phyloP scores from a whole-genome alignment of 2,113 vertebrate species.

The Capreolus pygargus region DNA sequence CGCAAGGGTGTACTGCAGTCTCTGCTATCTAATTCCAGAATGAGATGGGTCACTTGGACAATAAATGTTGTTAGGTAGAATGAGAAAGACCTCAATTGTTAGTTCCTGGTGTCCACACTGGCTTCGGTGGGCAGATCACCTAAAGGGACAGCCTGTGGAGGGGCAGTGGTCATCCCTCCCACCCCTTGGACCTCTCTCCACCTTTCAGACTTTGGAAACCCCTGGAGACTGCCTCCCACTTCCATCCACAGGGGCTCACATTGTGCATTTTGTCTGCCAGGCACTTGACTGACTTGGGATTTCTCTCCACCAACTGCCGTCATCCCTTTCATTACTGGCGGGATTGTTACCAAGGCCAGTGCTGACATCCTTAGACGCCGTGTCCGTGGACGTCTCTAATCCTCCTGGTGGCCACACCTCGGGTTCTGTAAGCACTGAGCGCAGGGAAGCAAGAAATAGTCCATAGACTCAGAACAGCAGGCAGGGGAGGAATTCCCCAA shows the following conservation, averaged over 20 bases:
- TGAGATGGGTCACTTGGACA: not conserved
- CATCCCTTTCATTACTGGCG: fast-evolving
- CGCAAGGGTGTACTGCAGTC: fast-evolving
- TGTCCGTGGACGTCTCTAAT: not conserved
- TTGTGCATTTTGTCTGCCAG: not conserved
- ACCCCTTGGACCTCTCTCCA: not conserved
- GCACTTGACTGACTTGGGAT: not conserved
- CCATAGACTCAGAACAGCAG: not conserved
- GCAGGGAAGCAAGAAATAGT: not conserved
- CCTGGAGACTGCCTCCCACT: not conserved
- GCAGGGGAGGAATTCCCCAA: not conserved
- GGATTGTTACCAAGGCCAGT: not conserved
- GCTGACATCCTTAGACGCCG: fast-evolving
- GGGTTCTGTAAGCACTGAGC: not conserved
- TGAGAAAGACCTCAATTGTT: fast-evolving
- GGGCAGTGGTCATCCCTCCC: not conserved
- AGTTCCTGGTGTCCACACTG: not conserved
- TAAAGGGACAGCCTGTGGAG: not conserved
- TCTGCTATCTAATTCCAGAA: not conserved
- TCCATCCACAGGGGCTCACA: too few relatives aligned
- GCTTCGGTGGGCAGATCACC: too few relatives aligned
- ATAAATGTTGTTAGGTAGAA: not conserved
- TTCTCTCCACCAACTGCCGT: not conserved
- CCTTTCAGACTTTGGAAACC: not conserved
- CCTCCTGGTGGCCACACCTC: not conserved